A percentile compares a stretch with the other conserved stretches of the same genome.
These are phyloP conservation scores for Zoanthus solanderi DNA, from an alignment of 92 coral and sea anemone genomes.

Conservation along the genomic window DNA sequence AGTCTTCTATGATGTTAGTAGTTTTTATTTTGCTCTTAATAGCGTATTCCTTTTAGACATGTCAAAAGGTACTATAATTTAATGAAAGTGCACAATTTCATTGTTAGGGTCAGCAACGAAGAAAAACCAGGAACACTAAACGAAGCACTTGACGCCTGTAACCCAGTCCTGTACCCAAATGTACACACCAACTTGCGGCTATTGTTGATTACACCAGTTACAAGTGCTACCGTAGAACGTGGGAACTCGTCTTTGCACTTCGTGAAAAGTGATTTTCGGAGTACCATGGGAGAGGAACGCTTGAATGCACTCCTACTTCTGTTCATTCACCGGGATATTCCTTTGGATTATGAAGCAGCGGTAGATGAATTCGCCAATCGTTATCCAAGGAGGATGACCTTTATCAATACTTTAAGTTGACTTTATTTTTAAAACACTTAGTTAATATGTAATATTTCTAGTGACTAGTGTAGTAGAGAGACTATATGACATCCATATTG, in stretches of 20 bases:
- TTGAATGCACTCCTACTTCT: background rate
- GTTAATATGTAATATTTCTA: too few species aligned
- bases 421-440: too few species aligned
- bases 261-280: background rate
- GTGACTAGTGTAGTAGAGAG: too few species aligned
- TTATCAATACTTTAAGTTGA: conserved; percentile 5
- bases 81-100: background rate
- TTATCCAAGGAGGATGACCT: background rate
- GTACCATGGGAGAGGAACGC: conserved; percentile 10
- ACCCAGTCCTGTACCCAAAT: conserved; percentile 45
- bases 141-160: conserved; percentile 40
- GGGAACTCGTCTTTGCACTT: background rate
- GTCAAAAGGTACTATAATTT: background rate
- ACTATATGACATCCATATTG: too few species aligned
- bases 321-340: conserved; percentile 5
- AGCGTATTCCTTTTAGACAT: background rate
- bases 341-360: conserved; percentile 1
- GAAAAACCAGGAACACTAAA: conserved; percentile 27
- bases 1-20: background rate
- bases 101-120: conserved; percentile 4
- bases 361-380: background rate
- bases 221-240: conserved; percentile 52
- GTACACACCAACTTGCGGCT: conserved; percentile 43
- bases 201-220: conserved; percentile 36
- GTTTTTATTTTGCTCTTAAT: background rate